Evolutionary conservation across 1,140 invertebrate genomes (phyloP), one percentile per base, ranked within the genome.

Genomic region (Temnothorax nylanderi): DNA sequence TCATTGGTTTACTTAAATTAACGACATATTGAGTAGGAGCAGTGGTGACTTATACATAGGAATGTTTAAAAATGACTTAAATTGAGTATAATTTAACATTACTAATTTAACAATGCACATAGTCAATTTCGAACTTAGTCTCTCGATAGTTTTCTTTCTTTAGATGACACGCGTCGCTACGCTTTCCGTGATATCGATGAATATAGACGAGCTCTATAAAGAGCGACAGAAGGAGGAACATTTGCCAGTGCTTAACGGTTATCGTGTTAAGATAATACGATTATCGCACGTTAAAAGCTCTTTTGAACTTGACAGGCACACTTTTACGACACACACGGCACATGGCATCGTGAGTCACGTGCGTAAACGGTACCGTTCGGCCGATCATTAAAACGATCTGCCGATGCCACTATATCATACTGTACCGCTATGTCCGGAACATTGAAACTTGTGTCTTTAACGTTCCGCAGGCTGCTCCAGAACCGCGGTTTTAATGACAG

Each of bases 221-320:
- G 47, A 71, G 54, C 54, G 71, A 51, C 37, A 44, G 34, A 78
- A 71, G 18, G n/a, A 7, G 56, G 72, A 67, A 54, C 10, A 51
- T 54, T 49, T 58, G 56, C 32, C 65, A 13, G 3, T 21, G 18
- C 51, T 89, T 56, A 85, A 65, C 13, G 34, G 18, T 6, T 21
- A 65, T 44, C 47, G 16, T 49, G 6, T 67, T 54, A 44, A n/a
- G 54, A 81, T 76, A 86, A 71, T 8, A 34, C 21, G 32, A 54
- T 88, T 80, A 71, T 86, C 71, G 11, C 21, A 58, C 21, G 10
- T 56, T 54, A 69, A 80, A 37, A 62, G 41, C 54, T 71, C 32
- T 75, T 88, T 71, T 86, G 58, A 89, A 76, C 62, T 75, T 87
- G 47, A 37, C 32, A 16, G 18, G 0, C n/a, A 6, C 16, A 1